These are phyloP conservation scores for Polydrusus cervinus DNA, from an alignment of 2,888 invertebrate genomes.

Conservation along the genomic window DNA sequence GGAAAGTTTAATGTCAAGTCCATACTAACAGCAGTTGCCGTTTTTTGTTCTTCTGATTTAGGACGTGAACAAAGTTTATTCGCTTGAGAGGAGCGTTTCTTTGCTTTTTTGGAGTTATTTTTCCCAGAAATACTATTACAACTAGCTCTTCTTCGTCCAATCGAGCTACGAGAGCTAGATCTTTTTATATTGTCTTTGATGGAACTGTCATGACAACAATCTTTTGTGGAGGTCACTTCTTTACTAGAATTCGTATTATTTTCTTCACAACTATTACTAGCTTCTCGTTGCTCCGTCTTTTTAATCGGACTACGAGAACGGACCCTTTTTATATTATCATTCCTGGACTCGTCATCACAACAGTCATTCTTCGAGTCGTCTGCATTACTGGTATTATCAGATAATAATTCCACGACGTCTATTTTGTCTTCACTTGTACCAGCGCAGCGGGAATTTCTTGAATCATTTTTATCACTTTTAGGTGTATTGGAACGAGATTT, in stretches of 20 bases:
- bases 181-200: background rate
- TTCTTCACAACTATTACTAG: background rate
- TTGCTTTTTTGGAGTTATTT: background rate
- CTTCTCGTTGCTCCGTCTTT: no score
- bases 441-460: background rate
- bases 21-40: conserved; percentile 2
- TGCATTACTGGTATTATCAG: no score
- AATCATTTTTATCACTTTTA: background rate
- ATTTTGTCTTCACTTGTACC: background rate
- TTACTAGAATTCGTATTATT: background rate
- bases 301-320: no score
- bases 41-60: background rate
- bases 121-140: background rate
- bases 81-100: background rate
- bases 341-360: no score
- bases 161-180: background rate
- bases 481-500: background rate
- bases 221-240: no score
- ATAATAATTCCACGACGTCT: background rate
- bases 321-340: no score
- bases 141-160: background rate
- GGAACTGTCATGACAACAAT: no score
- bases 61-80: background rate
- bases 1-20: conserved; percentile 57
- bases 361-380: no score